A percentile compares a stretch with the other conserved stretches of the same genome.
Conservation (phyloP, 1,140 invertebrate species). For the Riptortus pedestris region DNA sequence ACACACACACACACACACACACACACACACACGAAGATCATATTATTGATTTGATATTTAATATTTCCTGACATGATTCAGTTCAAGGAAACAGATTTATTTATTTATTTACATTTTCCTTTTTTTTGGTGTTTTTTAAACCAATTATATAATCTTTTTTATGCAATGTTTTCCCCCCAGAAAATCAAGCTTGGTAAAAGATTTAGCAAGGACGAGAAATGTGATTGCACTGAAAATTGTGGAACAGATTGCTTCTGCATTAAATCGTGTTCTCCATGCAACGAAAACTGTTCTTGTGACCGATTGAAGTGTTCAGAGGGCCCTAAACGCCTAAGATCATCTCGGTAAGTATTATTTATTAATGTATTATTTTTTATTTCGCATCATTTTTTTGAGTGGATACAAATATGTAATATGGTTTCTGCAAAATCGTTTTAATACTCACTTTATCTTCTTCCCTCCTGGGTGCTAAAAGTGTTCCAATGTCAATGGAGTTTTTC, state of each 20-base stretch:
- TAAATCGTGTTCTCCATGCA: neutral
- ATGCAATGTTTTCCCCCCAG: neutral
- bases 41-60: neutral
- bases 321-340: neutral
- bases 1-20: neutral
- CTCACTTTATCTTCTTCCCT: no score
- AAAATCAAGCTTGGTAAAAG: slow-evolving; percentile 6
- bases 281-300: slow-evolving; percentile 7
- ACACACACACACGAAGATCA: neutral
- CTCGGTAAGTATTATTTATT: neutral
- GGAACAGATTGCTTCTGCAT: neutral
- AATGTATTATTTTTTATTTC: no score
- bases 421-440: no score
- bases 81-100: neutral
- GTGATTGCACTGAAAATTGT: neutral
- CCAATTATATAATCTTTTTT: neutral
- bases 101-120: neutral
- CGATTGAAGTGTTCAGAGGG: neutral
- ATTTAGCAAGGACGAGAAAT: slow-evolving; percentile 1
- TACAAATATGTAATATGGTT: no score
- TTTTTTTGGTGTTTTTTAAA: no score
- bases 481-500: no score
- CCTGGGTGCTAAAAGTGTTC: no score
- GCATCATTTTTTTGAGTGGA: no score
- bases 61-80: neutral